Evolutionary conservation across 2,797 vertebrate genomes (phyloP).

Genomic region (Xyrichtys novacula): DNA sequence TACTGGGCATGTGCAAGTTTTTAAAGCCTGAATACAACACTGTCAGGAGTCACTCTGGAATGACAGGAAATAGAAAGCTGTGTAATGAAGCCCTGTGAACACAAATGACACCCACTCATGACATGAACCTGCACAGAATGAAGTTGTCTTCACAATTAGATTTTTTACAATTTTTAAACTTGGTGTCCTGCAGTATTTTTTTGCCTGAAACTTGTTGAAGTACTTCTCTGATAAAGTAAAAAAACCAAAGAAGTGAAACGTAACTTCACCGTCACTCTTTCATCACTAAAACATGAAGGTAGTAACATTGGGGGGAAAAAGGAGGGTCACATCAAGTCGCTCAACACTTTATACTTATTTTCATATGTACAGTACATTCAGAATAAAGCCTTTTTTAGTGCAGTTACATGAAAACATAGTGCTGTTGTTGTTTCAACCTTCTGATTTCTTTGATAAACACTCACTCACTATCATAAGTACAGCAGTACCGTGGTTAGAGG

Average conservation of each 20-base stretch:
- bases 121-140: constrained; percentile 43
- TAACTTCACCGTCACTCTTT: constrained; percentile 45
- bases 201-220: constrained; percentile 1
- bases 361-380: constrained; percentile 83
- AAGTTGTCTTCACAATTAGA: constrained; percentile 45
- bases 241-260: constrained; percentile 49
- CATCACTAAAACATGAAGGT: constrained; percentile 53
- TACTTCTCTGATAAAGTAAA: constrained; percentile 1
- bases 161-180: constrained; percentile 42
- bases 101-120: constrained; percentile 53
- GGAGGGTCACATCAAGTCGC: constrained; percentile 60
- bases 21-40: constrained; percentile 72
- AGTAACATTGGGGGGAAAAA: constrained; percentile 34
- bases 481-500: constrained; percentile 24
- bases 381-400: constrained; percentile 82
- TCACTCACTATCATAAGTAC: constrained; percentile 34
- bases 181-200: constrained; percentile 26
- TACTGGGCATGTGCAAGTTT: constrained; percentile 63
- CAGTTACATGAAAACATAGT: constrained; percentile 74
- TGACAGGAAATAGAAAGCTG: constrained; percentile 62
- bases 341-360: constrained; percentile 59
- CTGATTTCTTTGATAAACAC: constrained; percentile 46
- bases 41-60: constrained; percentile 58
- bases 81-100: constrained; percentile 39
- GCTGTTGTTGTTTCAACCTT: constrained; percentile 54